These are phyloP conservation scores for Drosophila tropicalis DNA, from an alignment of 1,140 invertebrate genomes.

Conservation along the genomic window DNA sequence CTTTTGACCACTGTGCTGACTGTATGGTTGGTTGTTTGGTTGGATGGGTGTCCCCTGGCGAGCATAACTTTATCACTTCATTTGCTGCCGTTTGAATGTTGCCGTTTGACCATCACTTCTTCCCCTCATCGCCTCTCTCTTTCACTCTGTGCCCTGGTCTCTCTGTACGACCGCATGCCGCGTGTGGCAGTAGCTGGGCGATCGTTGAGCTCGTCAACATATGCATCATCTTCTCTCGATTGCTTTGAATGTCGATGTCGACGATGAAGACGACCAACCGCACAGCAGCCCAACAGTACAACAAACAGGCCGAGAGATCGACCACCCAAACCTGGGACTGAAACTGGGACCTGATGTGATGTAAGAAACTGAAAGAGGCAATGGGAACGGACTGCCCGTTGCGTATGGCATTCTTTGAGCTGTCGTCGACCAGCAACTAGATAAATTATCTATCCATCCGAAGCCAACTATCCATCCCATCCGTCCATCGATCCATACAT, in stretches of 20 bases:
- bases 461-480: constrained; percentile 15
- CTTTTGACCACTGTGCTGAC: constrained; percentile 26
- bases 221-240: constrained; percentile 49
- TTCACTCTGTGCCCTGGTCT: neutral
- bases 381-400: constrained; percentile 62
- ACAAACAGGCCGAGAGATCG: constrained; percentile 62
- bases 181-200: constrained; percentile 65
- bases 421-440: constrained; percentile 68
- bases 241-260: constrained; percentile 33
- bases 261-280: constrained; percentile 60
- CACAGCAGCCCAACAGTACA: constrained; percentile 69
- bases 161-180: constrained; percentile 67
- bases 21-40: constrained; percentile 15
- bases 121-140: constrained; percentile 21
- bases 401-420: constrained; percentile 77
- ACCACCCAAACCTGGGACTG: constrained; percentile 52
- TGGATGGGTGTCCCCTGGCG: constrained; percentile 59
- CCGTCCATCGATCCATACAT: constrained; percentile 29
- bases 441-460: constrained; percentile 56
- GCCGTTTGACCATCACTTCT: constrained; percentile 77
- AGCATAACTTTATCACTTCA: constrained; percentile 81
- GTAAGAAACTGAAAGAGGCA: neutral
- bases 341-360: constrained; percentile 18
- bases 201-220: constrained; percentile 72
- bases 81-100: constrained; percentile 59